Conservation (phyloP, 2,888 invertebrate genomes). For the Patella caerulea region DNA sequence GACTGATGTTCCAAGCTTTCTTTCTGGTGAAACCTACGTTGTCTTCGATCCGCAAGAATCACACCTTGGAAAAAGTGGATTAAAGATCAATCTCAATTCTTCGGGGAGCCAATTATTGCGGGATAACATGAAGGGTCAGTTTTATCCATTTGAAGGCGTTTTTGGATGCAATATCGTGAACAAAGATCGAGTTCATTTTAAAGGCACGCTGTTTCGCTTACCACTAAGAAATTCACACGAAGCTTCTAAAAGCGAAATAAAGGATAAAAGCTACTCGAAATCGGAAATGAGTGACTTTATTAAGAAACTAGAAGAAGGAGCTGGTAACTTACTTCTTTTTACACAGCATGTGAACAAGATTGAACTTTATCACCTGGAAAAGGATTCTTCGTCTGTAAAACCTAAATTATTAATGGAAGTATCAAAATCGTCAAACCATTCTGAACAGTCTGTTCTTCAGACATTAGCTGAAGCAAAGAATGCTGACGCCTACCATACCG, state of each 20-base stretch:
- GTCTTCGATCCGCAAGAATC: conserved; percentile 67
- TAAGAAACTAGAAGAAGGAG: conserved; percentile 48
- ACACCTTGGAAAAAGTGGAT: conserved; percentile 51
- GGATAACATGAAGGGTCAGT: background rate
- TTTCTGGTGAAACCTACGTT: conserved; percentile 59
- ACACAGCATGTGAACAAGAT: conserved; percentile 63
- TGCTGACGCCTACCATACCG: too few relatives aligned
- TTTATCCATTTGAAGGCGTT: background rate
- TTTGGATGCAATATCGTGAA: background rate
- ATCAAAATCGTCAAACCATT: background rate
- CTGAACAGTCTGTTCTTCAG: conserved; percentile 18
- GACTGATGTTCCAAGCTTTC: conserved; percentile 66
- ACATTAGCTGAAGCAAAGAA: too few relatives aligned
- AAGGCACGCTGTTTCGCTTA: conserved; percentile 66
- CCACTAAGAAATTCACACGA: conserved; percentile 62
- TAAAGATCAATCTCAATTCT: conserved; percentile 39
- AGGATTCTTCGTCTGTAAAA: conserved; percentile 45
- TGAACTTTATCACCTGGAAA: conserved; percentile 51
- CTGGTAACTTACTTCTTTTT: conserved; percentile 63
- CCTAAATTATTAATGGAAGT: conserved; percentile 20
- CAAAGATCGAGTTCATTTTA: conserved; percentile 27
- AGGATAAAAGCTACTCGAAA: conserved; percentile 48
- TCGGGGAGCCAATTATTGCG: background rate
- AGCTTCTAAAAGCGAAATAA: conserved; percentile 61
- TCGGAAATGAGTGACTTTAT: conserved; percentile 55